These are phyloP conservation scores for Ammodytes dubius DNA, from an alignment of 2,113 vertebrate species.

Conservation along the genomic window DNA sequence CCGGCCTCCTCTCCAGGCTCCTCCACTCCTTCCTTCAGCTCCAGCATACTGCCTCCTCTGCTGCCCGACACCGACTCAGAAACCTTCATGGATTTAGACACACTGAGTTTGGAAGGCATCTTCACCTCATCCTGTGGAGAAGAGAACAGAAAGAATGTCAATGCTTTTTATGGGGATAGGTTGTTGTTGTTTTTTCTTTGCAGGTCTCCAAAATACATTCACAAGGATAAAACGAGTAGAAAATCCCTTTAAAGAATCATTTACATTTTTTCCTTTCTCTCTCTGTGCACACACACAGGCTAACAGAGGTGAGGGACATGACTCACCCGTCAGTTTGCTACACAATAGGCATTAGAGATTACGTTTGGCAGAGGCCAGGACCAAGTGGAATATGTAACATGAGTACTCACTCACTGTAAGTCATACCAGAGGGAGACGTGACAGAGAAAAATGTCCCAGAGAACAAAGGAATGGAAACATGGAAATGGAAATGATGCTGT, in stretches of 20 bases:
- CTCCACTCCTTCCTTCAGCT: conserved; percentile 74
- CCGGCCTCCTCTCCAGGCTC: conserved; percentile 73
- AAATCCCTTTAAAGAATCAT: not conserved
- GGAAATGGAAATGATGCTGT: conserved; percentile 3
- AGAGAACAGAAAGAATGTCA: conserved; percentile 30
- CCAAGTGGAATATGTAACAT: conserved; percentile 19
- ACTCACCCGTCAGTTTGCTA: conserved; percentile 34
- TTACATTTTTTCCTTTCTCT: not conserved
- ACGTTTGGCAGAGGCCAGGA: conserved; percentile 4
- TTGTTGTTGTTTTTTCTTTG: no score
- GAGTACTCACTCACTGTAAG: conserved; percentile 9
- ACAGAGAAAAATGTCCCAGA: conserved; percentile 18
- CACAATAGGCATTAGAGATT: conserved; percentile 27
- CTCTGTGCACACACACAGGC: conserved; percentile 11
- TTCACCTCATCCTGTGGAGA: conserved; percentile 94
- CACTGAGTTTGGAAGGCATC: conserved; percentile 90
- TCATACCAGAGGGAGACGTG: conserved; percentile 22
- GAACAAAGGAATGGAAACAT: conserved; percentile 30
- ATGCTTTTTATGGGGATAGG: not conserved
- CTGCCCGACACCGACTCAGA: conserved; percentile 86
- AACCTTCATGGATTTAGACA: conserved; percentile 91
- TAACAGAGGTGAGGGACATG: conserved; percentile 3
- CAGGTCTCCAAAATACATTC: not conserved
- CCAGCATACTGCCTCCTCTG: conserved; percentile 74
- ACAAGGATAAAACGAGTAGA: not conserved